Base-by-base conservation (phyloP, 1,140 invertebrate species). In the Anastatus disparis region DNA sequence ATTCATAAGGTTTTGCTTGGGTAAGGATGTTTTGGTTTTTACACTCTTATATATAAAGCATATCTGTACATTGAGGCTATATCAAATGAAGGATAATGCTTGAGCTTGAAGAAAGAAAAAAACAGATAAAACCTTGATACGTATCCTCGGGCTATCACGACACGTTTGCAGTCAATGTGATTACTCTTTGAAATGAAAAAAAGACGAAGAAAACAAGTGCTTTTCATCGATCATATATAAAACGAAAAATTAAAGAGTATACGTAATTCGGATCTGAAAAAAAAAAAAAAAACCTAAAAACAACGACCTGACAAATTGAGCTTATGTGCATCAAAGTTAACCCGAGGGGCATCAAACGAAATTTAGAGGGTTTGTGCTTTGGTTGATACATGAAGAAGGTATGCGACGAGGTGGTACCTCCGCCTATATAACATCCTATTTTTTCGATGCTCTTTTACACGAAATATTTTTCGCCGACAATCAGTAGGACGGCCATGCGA, bases 61-160 rank as follows among this genome's bases (percentile, higher is more conserved):
- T n/a, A n/a, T n/a, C n/a, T n/a, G n/a, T n/a, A n/a, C n/a, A n/a
- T n/a, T n/a, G n/a, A n/a, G n/a, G n/a, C 52, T 55, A 27, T 27
- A 52, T 52, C 50, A 15, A 26, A 52, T 29, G 50, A 27, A 52
- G 26, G 50, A 52, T 52, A 52, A n/a, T 40, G 20, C n/a, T n/a
- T 31, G 53, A n/a, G n/a, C n/a, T n/a, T n/a, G n/a, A n/a, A n/a
- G n/a, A n/a, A n/a, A n/a, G n/a, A n/a, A n/a, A n/a, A n/a, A n/a
- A n/a, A n/a, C n/a, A n/a, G n/a, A n/a, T n/a, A n/a, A n/a, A n/a
- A n/a, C n/a, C n/a, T n/a, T 17, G 42, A 46, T 46, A 13, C 3
- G 24, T 9, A n/a, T 46, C 68, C 59, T 27, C 58, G 20, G 68
- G 68, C 68, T 10, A 70, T 63, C 58, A 63, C 67, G 58, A 40